Percentiles rank a stretch among this genome's conserved stretches.
These are phyloP conservation scores for Drosophila teissieri DNA, from an alignment of 1,140 invertebrate species.

Conservation along the genomic window DNA sequence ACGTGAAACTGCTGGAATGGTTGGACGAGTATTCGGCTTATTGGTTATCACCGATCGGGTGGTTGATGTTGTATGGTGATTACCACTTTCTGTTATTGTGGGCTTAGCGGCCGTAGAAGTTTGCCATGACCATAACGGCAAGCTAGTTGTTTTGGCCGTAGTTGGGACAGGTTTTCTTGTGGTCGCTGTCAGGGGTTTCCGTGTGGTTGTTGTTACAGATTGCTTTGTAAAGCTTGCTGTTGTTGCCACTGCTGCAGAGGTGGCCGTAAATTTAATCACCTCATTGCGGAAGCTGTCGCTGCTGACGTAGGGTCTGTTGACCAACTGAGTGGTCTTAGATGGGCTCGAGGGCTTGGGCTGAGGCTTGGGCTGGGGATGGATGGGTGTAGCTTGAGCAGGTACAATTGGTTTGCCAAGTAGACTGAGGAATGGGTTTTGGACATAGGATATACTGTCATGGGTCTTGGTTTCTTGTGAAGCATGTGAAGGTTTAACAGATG, in stretches of 20 bases:
- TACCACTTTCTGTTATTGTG: conserved; percentile 37
- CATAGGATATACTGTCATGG: conserved; percentile 20
- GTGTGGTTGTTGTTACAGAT: conserved; percentile 31
- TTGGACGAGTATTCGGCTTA: conserved; percentile 4
- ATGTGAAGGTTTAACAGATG: conserved; percentile 7
- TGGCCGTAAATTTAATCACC: conserved; percentile 66
- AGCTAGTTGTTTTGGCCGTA: conserved; percentile 18
- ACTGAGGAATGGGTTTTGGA: conserved; percentile 53
- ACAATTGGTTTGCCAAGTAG: conserved; percentile 35
- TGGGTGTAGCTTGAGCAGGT: conserved; percentile 25
- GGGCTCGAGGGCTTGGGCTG: conserved; percentile 11
- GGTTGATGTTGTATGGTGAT: conserved; percentile 20
- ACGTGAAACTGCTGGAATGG: not conserved
- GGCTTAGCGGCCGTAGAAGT: conserved; percentile 26
- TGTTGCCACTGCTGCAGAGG: conserved; percentile 37
- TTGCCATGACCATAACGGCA: conserved; percentile 45
- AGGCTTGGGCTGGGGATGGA: not conserved
- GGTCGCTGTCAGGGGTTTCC: conserved; percentile 19
- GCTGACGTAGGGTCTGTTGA: conserved; percentile 51
- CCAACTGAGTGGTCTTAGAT: conserved; percentile 24
- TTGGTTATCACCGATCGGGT: conserved; percentile 11
- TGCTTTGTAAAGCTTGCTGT: conserved; percentile 22
- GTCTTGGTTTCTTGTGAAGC: conserved; percentile 5
- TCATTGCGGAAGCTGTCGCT: conserved; percentile 71
- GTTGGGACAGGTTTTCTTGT: conserved; percentile 34